Conservation (phyloP, 2,797 vertebrate species). For the Cirrhinus molitorella region DNA sequence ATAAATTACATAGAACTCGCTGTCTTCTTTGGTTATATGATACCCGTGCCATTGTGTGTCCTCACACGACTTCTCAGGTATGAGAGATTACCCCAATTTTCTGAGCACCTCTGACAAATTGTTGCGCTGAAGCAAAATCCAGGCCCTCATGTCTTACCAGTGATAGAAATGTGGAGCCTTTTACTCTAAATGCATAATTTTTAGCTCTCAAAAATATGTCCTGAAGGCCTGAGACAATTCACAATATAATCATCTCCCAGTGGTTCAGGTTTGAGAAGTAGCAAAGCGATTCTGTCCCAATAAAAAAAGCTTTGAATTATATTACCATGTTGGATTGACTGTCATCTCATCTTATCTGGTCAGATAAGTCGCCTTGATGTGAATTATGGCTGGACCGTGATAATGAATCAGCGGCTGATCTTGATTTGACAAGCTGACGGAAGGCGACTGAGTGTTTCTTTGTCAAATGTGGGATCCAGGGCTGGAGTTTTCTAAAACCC, state of each 20-base stretch:
- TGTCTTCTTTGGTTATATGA: constrained; percentile 10
- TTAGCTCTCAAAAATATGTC: constrained; percentile 46
- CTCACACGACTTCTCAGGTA: constrained; percentile 4
- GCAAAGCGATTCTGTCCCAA: constrained; percentile 7
- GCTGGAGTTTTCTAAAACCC: constrained; percentile 38
- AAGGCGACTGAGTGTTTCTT: constrained; percentile 7
- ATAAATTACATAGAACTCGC: neutral
- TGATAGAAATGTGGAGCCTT: constrained; percentile 29
- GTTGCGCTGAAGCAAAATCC: constrained; percentile 19
- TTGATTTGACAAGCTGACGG: constrained; percentile 32
- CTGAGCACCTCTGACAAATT: constrained; percentile 22
- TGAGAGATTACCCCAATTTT: constrained; percentile 42
- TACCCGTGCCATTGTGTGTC: constrained; percentile 29
- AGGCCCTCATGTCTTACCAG: constrained; percentile 25
- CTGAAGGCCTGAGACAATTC: constrained; percentile 40
- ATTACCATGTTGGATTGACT: constrained; percentile 44
- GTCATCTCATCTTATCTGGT: constrained; percentile 42
- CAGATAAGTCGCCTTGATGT: constrained; percentile 44
- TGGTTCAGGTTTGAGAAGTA: constrained; percentile 23
- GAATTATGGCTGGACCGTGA: constrained; percentile 20
- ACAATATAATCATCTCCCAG: constrained; percentile 47
- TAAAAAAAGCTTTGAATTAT: constrained; percentile 47
- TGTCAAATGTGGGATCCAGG: constrained; percentile 17
- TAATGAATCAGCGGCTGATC: constrained; percentile 35
- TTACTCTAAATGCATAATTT: constrained; percentile 50